Evolutionary conservation across 37 sponge, comb jelly and placozoan species (phyloP).

Genomic region (Aphrocallistes beatrix): DNA sequence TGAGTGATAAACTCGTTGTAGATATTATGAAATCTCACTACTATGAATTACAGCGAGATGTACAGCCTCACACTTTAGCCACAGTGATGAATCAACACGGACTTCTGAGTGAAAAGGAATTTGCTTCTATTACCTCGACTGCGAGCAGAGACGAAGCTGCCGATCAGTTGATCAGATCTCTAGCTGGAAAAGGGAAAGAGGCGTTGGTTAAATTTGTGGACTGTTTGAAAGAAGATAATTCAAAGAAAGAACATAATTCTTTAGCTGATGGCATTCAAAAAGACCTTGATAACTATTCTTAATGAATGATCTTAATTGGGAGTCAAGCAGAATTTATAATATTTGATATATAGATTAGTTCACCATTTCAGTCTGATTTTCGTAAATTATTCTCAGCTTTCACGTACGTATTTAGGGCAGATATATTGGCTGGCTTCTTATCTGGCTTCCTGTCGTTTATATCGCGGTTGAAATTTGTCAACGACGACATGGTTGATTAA

Average conservation of each 20-base stretch:
- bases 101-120: not conserved
- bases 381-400: too few species aligned
- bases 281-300: too few species aligned
- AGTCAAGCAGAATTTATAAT: too few species aligned
- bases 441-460: too few species aligned
- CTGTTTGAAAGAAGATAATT: conserved; percentile 4
- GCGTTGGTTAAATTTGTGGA: not conserved
- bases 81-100: not conserved
- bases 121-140: not conserved
- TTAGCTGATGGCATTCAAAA: not conserved
- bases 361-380: too few species aligned
- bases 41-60: conserved; percentile 13
- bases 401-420: too few species aligned
- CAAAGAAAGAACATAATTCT: not conserved
- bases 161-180: not conserved
- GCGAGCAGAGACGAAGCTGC: not conserved
- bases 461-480: too few species aligned
- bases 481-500: too few species aligned
- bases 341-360: too few species aligned
- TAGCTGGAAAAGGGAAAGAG: conserved; percentile 3
- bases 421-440: too few species aligned
- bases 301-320: too few species aligned
- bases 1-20: too few species aligned
- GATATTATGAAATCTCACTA: conserved; percentile 9
- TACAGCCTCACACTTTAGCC: not conserved